These are phyloP conservation scores for Hemiscyllium ocellatum DNA, from an alignment of 2,113 vertebrate species.

Conservation along the genomic window DNA sequence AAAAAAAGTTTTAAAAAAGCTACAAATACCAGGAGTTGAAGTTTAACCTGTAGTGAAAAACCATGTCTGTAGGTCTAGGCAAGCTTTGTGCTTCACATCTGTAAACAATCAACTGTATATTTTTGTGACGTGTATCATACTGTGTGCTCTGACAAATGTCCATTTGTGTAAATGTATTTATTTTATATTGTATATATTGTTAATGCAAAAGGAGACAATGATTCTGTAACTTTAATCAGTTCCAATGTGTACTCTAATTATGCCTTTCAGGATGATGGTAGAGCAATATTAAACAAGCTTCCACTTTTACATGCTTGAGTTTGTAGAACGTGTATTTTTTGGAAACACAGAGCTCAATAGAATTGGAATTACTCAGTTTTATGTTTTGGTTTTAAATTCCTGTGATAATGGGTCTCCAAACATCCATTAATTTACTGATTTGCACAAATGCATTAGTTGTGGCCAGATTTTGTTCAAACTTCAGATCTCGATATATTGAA, in stretches of 20 bases:
- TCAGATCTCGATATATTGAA: neutral
- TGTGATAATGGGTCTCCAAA: neutral
- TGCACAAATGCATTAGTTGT: neutral
- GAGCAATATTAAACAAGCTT: conserved; percentile 99
- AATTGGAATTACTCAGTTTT: conserved; percentile 43
- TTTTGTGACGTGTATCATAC: conserved; percentile 99
- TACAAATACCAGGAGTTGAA: conserved; percentile 81
- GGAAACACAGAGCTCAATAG: conserved; percentile 41
- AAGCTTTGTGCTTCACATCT: conserved; percentile 98
- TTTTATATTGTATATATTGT: conserved; percentile 99
- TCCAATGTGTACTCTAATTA: conserved; percentile 99
- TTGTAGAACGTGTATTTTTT: conserved; percentile 56
- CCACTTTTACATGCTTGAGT: conserved; percentile 87
- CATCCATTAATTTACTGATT: neutral
- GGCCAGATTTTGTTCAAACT: neutral
- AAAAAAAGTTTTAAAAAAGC: conserved; percentile 59
- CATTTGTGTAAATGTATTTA: conserved; percentile 99
- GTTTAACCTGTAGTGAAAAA: conserved; percentile 86
- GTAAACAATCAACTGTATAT: conserved; percentile 99
- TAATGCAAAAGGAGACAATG: conserved; percentile 99
- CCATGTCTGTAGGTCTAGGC: conserved; percentile 98
- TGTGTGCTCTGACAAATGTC: conserved; percentile 98
- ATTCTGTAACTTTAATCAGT: conserved; percentile 99
- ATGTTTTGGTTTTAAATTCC: conserved; percentile 43
- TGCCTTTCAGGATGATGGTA: conserved; percentile 99